Evolutionary conservation across 2,888 invertebrate species (phyloP).

Genomic region (Oscheius myriophilus): DNA sequence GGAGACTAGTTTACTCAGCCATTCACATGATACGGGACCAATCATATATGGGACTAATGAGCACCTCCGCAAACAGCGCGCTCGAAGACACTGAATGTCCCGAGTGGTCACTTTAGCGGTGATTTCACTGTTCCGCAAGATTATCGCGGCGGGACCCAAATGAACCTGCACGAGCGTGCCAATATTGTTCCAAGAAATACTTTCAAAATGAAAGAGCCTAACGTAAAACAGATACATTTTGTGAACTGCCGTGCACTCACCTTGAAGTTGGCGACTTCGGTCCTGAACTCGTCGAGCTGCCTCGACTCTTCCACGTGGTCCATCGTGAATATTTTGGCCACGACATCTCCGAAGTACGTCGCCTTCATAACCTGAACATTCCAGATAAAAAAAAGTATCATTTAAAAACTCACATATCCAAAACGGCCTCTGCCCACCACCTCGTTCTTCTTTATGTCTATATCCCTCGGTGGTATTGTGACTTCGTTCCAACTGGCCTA

Average conservation of each 20-base stretch:
- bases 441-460: conserved; percentile 50
- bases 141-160: too few species aligned
- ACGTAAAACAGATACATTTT: too few species aligned
- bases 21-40: too few species aligned
- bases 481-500: conserved; percentile 62
- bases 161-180: too few species aligned
- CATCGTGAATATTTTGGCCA: conserved; percentile 93
- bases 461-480: conserved; percentile 53
- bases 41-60: too few species aligned
- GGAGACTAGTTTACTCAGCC: too few species aligned
- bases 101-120: too few species aligned
- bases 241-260: background rate
- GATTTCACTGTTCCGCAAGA: too few species aligned
- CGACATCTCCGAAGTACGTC: conserved; percentile 79
- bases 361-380: conserved; percentile 85
- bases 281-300: conserved; percentile 90
- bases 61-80: too few species aligned
- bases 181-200: too few species aligned
- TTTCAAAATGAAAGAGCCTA: too few species aligned
- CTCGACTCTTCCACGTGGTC: conserved; percentile 82
- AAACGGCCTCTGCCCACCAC: conserved; percentile 69
- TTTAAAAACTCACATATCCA: conserved; percentile 60
- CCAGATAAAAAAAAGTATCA: background rate
- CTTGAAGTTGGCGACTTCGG: conserved; percentile 90
- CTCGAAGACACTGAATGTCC: too few species aligned